Conservation (phyloP, 2,888 invertebrate genomes). For the Mellilla xanthometata region DNA sequence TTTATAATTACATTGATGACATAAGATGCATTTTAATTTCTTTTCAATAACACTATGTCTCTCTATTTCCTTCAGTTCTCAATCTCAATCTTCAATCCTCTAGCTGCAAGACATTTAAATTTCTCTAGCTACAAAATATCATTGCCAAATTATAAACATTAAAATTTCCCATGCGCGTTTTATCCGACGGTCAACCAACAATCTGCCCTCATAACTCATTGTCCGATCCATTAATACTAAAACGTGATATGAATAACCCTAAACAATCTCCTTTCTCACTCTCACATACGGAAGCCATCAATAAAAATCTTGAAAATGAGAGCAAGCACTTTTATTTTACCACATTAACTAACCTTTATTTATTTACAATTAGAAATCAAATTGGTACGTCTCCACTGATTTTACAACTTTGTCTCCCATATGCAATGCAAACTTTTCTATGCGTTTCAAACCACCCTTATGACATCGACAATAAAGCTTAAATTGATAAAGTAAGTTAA, state of each 20-base stretch:
- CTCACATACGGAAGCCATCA: constrained; percentile 54
- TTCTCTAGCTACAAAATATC: too few species aligned
- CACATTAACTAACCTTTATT: constrained; percentile 7
- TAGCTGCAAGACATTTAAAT: too few species aligned
- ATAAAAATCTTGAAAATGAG: constrained; percentile 40
- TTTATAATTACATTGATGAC: too few species aligned
- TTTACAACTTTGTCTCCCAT: too few species aligned
- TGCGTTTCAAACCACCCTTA: constrained; percentile 6
- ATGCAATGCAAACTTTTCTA: too few species aligned
- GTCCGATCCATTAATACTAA: constrained; percentile 61
- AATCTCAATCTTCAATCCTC: too few species aligned
- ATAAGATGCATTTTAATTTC: too few species aligned
- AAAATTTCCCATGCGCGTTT: constrained; percentile 42
- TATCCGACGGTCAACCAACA: constrained; percentile 55
- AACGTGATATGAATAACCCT: constrained; percentile 53
- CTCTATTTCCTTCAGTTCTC: too few species aligned
- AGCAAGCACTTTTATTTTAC: constrained; percentile 17
- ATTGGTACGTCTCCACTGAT: neutral
- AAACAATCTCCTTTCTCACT: constrained; percentile 52
- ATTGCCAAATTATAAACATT: constrained; percentile 24
- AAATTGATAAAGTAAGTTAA: constrained; percentile 10
- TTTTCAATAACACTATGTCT: too few species aligned
- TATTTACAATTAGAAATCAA: constrained; percentile 10
- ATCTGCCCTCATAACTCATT: constrained; percentile 55
- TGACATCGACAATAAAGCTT: neutral